Conservation (phyloP, 2,113 vertebrate species). For the Grammomys dolichurus region DNA sequence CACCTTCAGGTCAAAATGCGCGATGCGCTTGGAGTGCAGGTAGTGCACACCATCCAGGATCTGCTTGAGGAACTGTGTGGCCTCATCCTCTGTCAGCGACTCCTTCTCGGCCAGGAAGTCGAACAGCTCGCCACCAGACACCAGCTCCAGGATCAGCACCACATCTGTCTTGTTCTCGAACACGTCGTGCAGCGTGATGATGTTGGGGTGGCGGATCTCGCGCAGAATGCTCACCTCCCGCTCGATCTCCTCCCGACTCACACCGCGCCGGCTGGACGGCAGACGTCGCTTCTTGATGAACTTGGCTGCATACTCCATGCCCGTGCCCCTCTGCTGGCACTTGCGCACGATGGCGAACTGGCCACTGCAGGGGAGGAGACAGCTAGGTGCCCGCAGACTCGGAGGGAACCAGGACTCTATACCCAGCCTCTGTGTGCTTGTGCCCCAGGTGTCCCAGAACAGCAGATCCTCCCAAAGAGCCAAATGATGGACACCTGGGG, state of each 20-base stretch:
- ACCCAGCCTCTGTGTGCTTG: neutral
- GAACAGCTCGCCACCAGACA: constrained; percentile 96
- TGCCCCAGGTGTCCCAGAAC: neutral
- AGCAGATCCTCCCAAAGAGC: neutral
- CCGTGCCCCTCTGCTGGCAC: constrained; percentile 93
- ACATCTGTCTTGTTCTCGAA: constrained; percentile 99
- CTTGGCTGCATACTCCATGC: constrained; percentile 94
- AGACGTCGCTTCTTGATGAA: constrained; percentile 98
- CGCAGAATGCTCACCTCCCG: constrained; percentile 97
- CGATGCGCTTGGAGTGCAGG: constrained; percentile 96
- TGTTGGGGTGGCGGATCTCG: constrained; percentile 98
- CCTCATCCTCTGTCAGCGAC: constrained; percentile 97
- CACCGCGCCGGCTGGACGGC: constrained; percentile 95
- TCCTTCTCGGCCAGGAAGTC: constrained; percentile 99
- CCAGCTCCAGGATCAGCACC: constrained; percentile 98
- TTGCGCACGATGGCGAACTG: constrained; percentile 98
- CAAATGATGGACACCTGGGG: neutral
- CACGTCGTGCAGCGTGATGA: constrained; percentile 98
- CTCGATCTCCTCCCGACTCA: constrained; percentile 98
- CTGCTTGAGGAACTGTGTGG: constrained; percentile 98
- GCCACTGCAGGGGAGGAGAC: constrained; percentile 82
- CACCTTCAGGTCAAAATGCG: constrained; percentile 98
- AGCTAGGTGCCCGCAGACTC: neutral
- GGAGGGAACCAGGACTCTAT: neutral
- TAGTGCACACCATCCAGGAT: constrained; percentile 97